A percentile compares a stretch with the other conserved stretches of the same genome.
Conservation (phyloP, 2,113 vertebrate genomes). For the Python bivittatus region DNA sequence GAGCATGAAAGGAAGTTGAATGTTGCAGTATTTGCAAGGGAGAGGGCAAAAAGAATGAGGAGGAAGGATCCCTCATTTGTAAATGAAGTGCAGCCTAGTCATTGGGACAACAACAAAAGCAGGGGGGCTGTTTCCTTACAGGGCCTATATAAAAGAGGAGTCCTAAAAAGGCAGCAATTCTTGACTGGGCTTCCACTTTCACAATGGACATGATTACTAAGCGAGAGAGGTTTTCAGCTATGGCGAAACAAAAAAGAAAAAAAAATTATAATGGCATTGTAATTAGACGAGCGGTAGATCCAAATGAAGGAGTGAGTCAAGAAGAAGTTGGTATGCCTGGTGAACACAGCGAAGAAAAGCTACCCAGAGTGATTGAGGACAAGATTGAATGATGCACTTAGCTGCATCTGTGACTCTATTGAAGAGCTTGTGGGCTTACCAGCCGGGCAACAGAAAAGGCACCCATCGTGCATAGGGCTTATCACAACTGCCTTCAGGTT, state of each 20-base stretch:
- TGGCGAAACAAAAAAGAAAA: constrained; percentile 44
- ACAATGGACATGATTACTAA: constrained; percentile 79
- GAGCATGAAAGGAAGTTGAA: constrained; percentile 78
- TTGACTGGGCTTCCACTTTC: constrained; percentile 78
- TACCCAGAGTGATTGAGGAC: constrained; percentile 31
- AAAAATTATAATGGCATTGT: constrained; percentile 56
- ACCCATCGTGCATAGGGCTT: neutral
- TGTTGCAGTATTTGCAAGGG: constrained; percentile 73
- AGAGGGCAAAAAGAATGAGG: constrained; percentile 48
- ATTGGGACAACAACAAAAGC: constrained; percentile 73
- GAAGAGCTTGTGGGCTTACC: neutral
- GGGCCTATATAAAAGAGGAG: constrained; percentile 67
- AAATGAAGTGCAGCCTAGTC: constrained; percentile 80
- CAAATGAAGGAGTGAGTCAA: constrained; percentile 31
- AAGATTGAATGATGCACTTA: neutral
- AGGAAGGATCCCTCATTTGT: constrained; percentile 71
- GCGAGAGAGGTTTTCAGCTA: constrained; percentile 57
- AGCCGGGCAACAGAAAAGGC: neutral
- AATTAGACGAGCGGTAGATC: constrained; percentile 58
- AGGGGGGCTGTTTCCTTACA: constrained; percentile 72
- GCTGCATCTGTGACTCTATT: neutral
- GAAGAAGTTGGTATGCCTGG: constrained; percentile 52
- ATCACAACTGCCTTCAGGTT: neutral
- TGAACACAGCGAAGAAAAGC: constrained; percentile 48
- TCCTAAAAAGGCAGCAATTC: constrained; percentile 78